A percentile compares a stretch with the other conserved stretches of the same genome.
phyloP scores from a whole-genome alignment of 2,888 invertebrate species.

The Nezara viridula region DNA sequence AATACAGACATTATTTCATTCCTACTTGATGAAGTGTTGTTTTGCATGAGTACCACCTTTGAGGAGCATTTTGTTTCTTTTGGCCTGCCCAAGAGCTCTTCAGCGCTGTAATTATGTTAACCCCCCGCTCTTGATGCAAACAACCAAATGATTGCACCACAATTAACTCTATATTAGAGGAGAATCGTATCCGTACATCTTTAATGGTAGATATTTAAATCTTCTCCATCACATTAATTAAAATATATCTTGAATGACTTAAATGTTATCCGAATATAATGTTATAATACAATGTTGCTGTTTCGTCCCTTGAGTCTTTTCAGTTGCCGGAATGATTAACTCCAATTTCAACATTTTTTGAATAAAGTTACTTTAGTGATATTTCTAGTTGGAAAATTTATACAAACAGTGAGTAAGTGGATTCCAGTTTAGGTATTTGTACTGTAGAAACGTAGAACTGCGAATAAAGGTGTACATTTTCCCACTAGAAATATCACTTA shows the following conservation, averaged over 20 bases:
- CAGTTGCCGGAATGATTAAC: too few relatives aligned
- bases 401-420: too few relatives aligned
- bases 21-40: conserved; percentile 10
- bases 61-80: background rate
- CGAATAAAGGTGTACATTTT: too few relatives aligned
- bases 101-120: background rate
- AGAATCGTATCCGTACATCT: background rate
- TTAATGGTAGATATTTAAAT: background rate
- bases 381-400: too few relatives aligned
- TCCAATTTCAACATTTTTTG: too few relatives aligned
- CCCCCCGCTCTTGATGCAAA: background rate
- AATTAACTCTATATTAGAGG: conserved; percentile 25
- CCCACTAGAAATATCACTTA: too few relatives aligned
- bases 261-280: too few relatives aligned
- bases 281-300: too few relatives aligned
- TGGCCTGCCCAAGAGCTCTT: background rate
- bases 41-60: conserved; percentile 21
- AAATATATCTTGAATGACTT: background rate
- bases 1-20: conserved; percentile 2
- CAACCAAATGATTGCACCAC: background rate
- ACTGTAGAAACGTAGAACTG: too few relatives aligned
- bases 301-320: too few relatives aligned
- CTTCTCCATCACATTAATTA: background rate
- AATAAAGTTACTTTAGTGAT: too few relatives aligned
- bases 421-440: too few relatives aligned